Evolutionary conservation across 2,888 invertebrate species (phyloP).

Genomic region (Criorhina ranunculi): DNA sequence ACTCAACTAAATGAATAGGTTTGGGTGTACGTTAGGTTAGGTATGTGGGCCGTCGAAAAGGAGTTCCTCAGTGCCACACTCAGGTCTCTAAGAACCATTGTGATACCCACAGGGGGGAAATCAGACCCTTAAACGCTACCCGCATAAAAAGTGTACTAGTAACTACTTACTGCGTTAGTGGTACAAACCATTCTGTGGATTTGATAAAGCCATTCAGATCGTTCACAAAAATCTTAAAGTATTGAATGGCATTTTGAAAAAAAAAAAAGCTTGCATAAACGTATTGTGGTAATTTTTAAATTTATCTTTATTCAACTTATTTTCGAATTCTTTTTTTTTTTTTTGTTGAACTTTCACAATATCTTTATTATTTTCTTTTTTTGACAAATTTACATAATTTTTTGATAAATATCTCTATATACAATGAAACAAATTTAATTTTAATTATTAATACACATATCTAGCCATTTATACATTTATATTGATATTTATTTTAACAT

Average conservation of each 20-base stretch:
- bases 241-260: neutral
- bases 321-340: constrained; percentile 1
- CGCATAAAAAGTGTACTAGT: too few relatives aligned
- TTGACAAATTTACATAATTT: constrained; percentile 33
- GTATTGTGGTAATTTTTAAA: constrained; percentile 23
- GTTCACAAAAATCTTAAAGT: too few relatives aligned
- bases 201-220: too few relatives aligned
- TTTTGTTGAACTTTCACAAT: constrained; percentile 42
- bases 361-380: constrained; percentile 14
- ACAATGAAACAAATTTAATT: constrained; percentile 32
- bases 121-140: too few relatives aligned
- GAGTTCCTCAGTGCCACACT: too few relatives aligned
- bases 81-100: too few relatives aligned
- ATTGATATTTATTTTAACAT: constrained; percentile 33
- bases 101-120: too few relatives aligned
- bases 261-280: neutral
- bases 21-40: too few relatives aligned
- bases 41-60: too few relatives aligned
- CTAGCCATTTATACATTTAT: constrained; percentile 49
- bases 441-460: constrained; percentile 37
- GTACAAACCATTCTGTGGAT: too few relatives aligned
- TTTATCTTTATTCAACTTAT: constrained; percentile 25
- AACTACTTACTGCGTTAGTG: too few relatives aligned
- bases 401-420: constrained; percentile 31
- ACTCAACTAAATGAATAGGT: too few relatives aligned